A percentile compares a stretch with the other conserved stretches of the same genome.
phyloP scores from a whole-genome alignment of 2,797 vertebrate species.

The Malacoctenus gilli region DNA sequence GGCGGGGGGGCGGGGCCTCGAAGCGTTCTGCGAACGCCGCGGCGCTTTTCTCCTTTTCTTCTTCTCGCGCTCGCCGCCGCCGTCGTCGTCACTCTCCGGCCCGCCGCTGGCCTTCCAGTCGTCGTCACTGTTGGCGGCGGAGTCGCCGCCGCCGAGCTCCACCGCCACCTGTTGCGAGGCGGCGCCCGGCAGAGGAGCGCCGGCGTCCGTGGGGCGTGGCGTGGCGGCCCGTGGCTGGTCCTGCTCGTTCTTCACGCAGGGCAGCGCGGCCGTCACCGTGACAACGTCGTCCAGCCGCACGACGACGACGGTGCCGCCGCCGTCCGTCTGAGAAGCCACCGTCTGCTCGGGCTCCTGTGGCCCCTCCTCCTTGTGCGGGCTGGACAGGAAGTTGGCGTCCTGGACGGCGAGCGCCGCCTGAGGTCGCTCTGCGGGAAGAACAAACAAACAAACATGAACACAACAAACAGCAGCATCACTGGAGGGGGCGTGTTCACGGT shows the following conservation, averaged over 20 bases:
- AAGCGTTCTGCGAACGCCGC: neutral
- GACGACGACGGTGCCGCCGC: constrained; percentile 21
- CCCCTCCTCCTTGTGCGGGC: too few species aligned
- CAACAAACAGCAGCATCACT: too few species aligned
- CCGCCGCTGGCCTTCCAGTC: constrained; percentile 31
- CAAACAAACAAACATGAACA: too few species aligned
- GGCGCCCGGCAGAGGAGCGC: constrained; percentile 37
- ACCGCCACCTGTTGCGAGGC: constrained; percentile 13
- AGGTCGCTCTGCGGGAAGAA: too few species aligned
- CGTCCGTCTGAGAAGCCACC: too few species aligned
- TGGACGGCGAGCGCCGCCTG: too few species aligned
- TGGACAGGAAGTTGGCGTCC: too few species aligned
- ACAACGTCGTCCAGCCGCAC: constrained; percentile 20
- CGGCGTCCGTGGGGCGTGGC: neutral
- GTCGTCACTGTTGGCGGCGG: constrained; percentile 24
- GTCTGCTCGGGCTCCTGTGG: too few species aligned
- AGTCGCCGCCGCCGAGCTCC: neutral
- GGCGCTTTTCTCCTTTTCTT: constrained; percentile 10
- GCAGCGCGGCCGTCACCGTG: constrained; percentile 37
- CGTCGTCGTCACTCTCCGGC: constrained; percentile 21
- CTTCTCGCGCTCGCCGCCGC: neutral
- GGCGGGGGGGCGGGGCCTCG: neutral
- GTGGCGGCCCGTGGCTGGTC: neutral
- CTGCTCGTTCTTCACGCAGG: neutral
- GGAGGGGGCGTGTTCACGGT: too few species aligned